A percentile compares a stretch with the other conserved stretches of the same genome.
Evolutionary conservation across 2,113 vertebrate species (phyloP).

Genomic region (Fulica atra): DNA sequence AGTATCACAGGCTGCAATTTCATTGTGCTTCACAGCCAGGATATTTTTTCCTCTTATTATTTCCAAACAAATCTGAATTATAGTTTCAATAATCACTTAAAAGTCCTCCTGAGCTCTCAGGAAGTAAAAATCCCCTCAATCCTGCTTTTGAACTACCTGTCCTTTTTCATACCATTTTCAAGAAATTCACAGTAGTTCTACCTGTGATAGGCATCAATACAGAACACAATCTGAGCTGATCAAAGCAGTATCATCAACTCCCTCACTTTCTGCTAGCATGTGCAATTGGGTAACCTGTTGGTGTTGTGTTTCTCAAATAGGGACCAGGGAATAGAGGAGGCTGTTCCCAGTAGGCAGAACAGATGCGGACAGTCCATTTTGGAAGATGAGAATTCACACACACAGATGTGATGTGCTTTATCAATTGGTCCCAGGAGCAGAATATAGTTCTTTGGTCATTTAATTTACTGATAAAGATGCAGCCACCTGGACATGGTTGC

Average conservation of each 20-base stretch:
- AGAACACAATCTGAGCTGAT: neutral
- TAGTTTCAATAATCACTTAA: neutral
- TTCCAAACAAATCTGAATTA: neutral
- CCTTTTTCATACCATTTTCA: neutral
- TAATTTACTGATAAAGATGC: neutral
- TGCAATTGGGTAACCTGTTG: neutral
- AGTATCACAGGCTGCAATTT: neutral
- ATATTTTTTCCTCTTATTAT: neutral
- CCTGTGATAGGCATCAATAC: neutral
- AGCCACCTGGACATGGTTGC: neutral
- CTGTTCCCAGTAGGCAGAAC: neutral
- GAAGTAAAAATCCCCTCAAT: neutral
- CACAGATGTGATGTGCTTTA: neutral
- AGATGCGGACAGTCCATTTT: neutral
- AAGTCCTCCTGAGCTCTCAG: neutral
- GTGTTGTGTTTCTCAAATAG: rapidly evolving
- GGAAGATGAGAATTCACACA: neutral
- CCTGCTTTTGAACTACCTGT: neutral
- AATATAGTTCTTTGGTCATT: neutral
- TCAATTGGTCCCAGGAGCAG: neutral
- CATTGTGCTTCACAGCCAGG: neutral
- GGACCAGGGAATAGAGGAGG: neutral
- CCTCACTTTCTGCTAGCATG: neutral
- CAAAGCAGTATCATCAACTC: neutral
- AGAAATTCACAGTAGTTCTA: neutral